Percentiles rank a stretch among this genome's conserved stretches.
Evolutionary conservation across 2,888 invertebrate genomes (phyloP).

Genomic region (Diadromus collaris): DNA sequence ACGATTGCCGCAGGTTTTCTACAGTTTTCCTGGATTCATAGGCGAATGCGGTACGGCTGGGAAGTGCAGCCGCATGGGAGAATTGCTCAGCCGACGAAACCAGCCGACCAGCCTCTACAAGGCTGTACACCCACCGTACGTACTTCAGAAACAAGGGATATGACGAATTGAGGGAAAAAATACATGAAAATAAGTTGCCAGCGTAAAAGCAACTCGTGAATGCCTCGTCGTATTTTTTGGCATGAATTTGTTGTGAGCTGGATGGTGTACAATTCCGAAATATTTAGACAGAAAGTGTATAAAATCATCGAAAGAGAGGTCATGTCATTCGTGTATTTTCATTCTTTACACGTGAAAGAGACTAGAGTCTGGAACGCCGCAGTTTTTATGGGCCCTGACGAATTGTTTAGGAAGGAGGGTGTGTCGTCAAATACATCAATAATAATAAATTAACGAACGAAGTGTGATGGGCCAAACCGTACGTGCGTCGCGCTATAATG

Average conservation of each 20-base stretch:
- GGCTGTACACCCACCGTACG: background rate
- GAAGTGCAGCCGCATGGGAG: background rate
- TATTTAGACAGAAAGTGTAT: background rate
- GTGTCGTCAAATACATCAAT: slow-evolving; percentile 73
- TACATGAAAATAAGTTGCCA: background rate
- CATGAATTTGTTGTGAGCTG: background rate
- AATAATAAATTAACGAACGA: slow-evolving; percentile 74
- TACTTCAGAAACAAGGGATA: background rate
- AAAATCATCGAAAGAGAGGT: background rate
- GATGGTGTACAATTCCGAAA: background rate
- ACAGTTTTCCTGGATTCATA: background rate
- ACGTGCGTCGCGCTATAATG: slow-evolving; percentile 68
- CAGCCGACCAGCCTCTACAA: background rate
- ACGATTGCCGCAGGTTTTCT: slow-evolving; percentile 67
- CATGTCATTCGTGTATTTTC: background rate
- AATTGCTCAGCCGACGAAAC: background rate
- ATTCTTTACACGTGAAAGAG: background rate
- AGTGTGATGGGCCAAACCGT: slow-evolving; percentile 40
- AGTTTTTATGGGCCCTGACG: background rate
- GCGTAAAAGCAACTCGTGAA: background rate
- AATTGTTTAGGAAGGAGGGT: slow-evolving; percentile 57
- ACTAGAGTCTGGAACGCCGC: background rate
- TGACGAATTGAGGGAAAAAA: background rate
- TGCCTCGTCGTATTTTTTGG: background rate
- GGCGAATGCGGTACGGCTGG: background rate